These are phyloP conservation scores for Aurelia coerulea DNA, from an alignment of 30 jellyfish, hydroid and myxozoan species.

Conservation along the genomic window DNA sequence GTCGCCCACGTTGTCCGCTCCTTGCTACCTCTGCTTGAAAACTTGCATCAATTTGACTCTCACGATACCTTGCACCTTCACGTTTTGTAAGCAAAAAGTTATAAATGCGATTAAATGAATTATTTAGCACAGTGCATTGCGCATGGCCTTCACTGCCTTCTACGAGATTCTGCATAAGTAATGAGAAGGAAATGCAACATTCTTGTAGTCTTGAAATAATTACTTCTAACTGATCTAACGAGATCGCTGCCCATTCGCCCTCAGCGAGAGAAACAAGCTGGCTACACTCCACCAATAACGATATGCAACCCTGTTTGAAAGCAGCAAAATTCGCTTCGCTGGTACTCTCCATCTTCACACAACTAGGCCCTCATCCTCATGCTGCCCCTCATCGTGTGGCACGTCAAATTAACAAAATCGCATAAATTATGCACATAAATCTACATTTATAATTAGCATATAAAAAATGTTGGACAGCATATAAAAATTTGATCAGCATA, in stretches of 20 bases:
- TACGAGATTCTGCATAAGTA: neutral
- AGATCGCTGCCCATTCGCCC: no score
- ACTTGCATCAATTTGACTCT: no score
- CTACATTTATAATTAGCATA: constrained; percentile 3
- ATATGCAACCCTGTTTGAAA: constrained; percentile 15
- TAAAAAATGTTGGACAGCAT: constrained; percentile 10
- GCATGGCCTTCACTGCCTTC: no score
- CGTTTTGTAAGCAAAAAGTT: no score
- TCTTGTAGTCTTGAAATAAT: no score
- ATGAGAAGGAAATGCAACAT: no score
- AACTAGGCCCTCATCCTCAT: constrained; percentile 19
- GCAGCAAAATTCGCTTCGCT: constrained; percentile 19
- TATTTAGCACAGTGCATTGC: no score
- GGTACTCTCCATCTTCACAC: constrained; percentile 13
- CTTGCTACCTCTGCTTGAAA: no score
- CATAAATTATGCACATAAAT: neutral
- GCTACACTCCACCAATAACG: constrained; percentile 17
- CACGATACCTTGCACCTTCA: no score
- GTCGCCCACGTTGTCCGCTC: no score
- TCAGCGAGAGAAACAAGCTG: neutral
- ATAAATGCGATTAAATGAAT: no score
- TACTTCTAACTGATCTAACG: no score
- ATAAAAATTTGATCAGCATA: neutral
- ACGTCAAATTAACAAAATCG: constrained; percentile 10
- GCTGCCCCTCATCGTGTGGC: constrained; percentile 1